These are phyloP conservation scores for Callocephalon fimbriatum DNA, from an alignment of 2,113 vertebrate genomes.

Conservation along the genomic window DNA sequence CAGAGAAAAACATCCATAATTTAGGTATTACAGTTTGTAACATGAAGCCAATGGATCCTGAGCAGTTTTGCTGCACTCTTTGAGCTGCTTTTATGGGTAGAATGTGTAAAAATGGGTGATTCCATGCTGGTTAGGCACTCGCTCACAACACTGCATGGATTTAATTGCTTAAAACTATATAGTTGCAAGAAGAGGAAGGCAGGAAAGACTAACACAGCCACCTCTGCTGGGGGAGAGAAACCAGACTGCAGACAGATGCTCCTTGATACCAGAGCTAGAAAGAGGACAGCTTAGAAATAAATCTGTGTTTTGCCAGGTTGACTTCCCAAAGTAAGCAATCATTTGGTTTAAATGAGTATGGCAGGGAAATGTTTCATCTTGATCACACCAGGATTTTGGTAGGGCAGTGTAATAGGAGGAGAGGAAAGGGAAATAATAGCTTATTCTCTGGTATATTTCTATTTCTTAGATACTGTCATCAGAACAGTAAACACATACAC, in stretches of 20 bases:
- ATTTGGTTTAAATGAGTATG: not conserved
- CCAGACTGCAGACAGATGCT: not conserved
- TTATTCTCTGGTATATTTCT: not conserved
- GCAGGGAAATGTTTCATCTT: not conserved
- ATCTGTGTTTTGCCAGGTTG: not conserved
- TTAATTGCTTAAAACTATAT: slow-evolving; percentile 11
- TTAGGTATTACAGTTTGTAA: slow-evolving; percentile 21
- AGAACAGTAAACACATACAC: not conserved
- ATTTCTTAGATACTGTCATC: not conserved
- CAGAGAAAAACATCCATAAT: not conserved
- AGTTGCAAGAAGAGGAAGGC: not conserved
- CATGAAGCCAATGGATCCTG: slow-evolving; percentile 33
- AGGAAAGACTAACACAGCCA: not conserved
- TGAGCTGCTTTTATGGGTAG: slow-evolving; percentile 20
- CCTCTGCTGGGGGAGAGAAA: not conserved
- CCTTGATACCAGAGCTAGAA: not conserved
- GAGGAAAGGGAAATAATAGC: not conserved
- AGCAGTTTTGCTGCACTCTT: slow-evolving; percentile 24
- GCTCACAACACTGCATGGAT: not conserved
- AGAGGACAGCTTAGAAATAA: not conserved
- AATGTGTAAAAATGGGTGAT: slow-evolving; percentile 12
- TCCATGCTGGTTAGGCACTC: not conserved
- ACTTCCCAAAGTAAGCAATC: not conserved
- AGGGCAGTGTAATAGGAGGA: not conserved
- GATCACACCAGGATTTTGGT: not conserved